Base-by-base conservation (phyloP, 2,113 vertebrate species). In the Rhinogobius similis region DNA sequence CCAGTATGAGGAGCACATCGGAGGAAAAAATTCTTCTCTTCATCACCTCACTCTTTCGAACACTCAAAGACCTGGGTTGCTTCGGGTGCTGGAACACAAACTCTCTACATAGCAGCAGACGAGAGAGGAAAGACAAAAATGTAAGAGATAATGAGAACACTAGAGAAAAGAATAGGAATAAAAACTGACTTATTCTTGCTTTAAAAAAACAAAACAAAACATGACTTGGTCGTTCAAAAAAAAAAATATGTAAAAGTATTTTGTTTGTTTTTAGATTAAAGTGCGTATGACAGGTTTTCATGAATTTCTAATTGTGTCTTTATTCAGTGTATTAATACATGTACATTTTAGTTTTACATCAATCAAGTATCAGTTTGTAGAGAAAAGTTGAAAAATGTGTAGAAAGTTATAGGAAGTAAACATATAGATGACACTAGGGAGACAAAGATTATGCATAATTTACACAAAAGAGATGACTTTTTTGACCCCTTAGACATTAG, bases 71-170 rank as follows among this genome's bases (percentile, higher is more conserved):
- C 23, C 83, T 29, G 26, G 76, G 84, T 83, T 90, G 91, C 81
- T 92, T 92, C 0, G 91, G 89, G 78, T 90, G 91, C 82, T 93
- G 92, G 74, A 93, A 93, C 75, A 92, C 87, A 87, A 93, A 92
- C 82, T 93, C 91, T 85, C 93, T 94, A 77, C 70, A 76, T 64
- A 58, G 52, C 27, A n/a, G 56, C 32, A 36, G 23, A 65, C 21
- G 67, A 10, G 55, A 29, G 59, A 72, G 32, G 72, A 58, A 62
- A 64, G 20, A 13, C 55, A 27, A 2, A 9, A 50, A 52, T 50
- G 72, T 73, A 68, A 46, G 38, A 75, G 63, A 65, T 81, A 81
- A 81, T 84, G 73, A 88, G 79, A 76, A 75, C 72, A 79, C 70
- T 32, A 70, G 75, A 83, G 74, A 82, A 66, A 68, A 72, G 65